Percentiles rank a stretch among this genome's conserved stretches.
Evolutionary conservation across 2,797 vertebrate species (phyloP).

Genomic region (Fratercula arctica): DNA sequence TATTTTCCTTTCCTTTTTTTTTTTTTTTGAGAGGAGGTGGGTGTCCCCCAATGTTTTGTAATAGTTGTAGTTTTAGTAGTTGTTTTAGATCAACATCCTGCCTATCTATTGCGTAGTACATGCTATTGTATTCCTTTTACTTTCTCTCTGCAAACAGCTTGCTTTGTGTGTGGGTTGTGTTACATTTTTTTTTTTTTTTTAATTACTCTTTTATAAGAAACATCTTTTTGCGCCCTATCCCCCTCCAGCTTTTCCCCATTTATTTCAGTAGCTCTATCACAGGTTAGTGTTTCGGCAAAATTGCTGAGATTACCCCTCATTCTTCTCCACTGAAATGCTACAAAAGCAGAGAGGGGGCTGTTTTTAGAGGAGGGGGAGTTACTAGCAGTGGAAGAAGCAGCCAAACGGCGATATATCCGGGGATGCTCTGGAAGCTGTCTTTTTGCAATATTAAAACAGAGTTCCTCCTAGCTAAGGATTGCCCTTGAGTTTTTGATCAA

Average conservation of each 20-base stretch:
- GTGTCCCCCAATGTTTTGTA: not conserved
- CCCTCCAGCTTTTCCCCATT: not conserved
- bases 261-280: not conserved
- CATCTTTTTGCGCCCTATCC: not conserved
- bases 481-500: not conserved
- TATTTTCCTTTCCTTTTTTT: not conserved
- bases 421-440: not conserved
- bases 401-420: accelerated
- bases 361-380: not conserved
- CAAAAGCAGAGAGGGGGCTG: not conserved
- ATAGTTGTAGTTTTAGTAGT: not conserved
- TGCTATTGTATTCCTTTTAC: not conserved
- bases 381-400: not conserved
- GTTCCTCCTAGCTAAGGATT: not conserved
- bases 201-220: not conserved
- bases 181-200: not conserved
- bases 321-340: not conserved
- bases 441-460: not conserved
- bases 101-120: not conserved
- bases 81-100: not conserved
- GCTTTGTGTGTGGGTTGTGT: not conserved
- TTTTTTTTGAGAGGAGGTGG: not conserved
- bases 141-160: not conserved
- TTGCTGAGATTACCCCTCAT: not conserved
- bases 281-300: not conserved